Evolutionary conservation across 1,140 invertebrate species (phyloP), one percentile per base, ranked within the genome.

Genomic region (Panagrolaimus sp.): DNA sequence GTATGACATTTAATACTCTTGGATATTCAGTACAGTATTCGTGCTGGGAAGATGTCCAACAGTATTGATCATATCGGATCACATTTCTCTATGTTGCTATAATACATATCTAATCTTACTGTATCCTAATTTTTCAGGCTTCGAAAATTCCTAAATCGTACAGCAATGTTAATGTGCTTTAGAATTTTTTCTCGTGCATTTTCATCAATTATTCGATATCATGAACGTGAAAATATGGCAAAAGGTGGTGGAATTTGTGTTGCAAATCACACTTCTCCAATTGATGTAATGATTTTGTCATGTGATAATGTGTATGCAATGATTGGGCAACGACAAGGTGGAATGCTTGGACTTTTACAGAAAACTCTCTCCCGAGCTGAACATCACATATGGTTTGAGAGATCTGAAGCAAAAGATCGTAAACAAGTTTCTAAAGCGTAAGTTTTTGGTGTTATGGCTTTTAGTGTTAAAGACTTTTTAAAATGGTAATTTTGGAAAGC

Each of bases 181-280:
- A 66, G 78, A 63, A 75, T 80, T 28, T 74, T 73, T 32, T 73
- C 76, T n/a, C 64, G 79, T 5, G 69, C 75, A 3, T 80, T 80
- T 58, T 81, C 79, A 24, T 64, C 71, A 26, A 79, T 79, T 14
- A 74, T 79, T 63, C 73, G 58, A 1, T 81, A 74, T 70, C 78
- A 79, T 62, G 63, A 81, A 43, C 55, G 55, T 7, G 71, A 73
- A 58, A 73, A 73, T 43, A 66, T 73, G 14, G 71, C 72, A 8
- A 74, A 26, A 6, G 63, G 66, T 14, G 72, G 72, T 43, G 75
- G 75, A 21, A 97, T 98, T 78, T 97, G 94, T 86, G 95, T 98
- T 17, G 95, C 96, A 62, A 98, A 98, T 87, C 96, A 99, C 84
- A 99, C 96, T 1, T 96, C 93, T 70, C 96, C 96, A 1, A 95